Base-by-base conservation (phyloP, 2,888 invertebrate species). In the Campoletis raptor region DNA sequence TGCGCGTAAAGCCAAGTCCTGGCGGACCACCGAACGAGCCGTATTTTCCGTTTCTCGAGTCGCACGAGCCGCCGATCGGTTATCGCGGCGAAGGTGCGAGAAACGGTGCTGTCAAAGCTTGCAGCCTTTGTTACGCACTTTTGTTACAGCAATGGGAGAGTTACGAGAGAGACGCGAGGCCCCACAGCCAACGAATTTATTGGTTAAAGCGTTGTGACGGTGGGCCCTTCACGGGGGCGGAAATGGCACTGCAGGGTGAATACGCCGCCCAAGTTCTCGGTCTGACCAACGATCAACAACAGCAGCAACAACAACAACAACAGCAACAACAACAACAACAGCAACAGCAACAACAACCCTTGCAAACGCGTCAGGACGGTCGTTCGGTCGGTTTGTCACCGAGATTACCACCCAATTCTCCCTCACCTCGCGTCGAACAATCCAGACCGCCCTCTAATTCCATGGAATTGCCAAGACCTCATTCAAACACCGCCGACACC, bases 201-300 rank as follows among this genome's bases (percentile, higher is more conserved):
- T 98, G 98, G 97, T 95, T 98, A 95, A 99, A 99, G 94, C 95
- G 99, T 90, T 96, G 97, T 90, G 98, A 99, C 93, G 98, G 98
- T 92, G 98, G 98, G 87, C 97, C 97, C 0, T 98, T 97, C 92
- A 98, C 98, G 42, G 97, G 98, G 4, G 98, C 98, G 0, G 98
- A 98, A 94, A 97, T 98, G 96, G 96, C 97, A 77, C 96, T 98
- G 89, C 98, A 98, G 94, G 98, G 98, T 77, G 98, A 98, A 94
- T 98, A 98, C 95, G 98, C 98, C 76, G 98, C 98, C 37, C 98
- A 98, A 93, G 96, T 98, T 90, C 95, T 98, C 83, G 98, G 98
- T 0, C 95, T 98, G 76, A 96, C 96, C 89, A 96, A 96, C 82
- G 97, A 97, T 87, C 93, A 92, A 83, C 85, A 81, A 21, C 83